Percentiles rank a stretch among this genome's conserved stretches.
These are phyloP conservation scores for Rhincodon typus DNA, from an alignment of 2,797 vertebrate genomes.

Conservation along the genomic window DNA sequence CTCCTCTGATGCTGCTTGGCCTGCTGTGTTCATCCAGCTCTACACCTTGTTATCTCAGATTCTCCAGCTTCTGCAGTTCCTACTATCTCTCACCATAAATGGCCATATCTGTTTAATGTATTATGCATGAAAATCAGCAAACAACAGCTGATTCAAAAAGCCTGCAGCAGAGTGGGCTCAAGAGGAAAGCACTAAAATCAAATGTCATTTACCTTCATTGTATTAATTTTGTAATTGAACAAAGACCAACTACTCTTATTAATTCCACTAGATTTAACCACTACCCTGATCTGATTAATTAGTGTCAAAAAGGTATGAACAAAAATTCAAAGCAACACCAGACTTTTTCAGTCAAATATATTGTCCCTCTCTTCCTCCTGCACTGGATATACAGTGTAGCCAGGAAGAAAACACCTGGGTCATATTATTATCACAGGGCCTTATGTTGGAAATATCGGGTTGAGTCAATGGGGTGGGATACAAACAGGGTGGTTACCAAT, in stretches of 20 bases:
- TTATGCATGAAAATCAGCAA: constrained; percentile 73
- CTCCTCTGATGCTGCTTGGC: no score
- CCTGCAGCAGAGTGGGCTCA: constrained; percentile 50
- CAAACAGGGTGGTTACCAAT: neutral
- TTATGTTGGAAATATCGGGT: neutral
- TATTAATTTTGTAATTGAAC: constrained; percentile 53
- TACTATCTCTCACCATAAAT: no score
- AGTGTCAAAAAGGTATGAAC: neutral
- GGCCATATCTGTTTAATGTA: constrained; percentile 87
- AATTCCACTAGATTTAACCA: constrained; percentile 7
- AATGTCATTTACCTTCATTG: constrained; percentile 64
- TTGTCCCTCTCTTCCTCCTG: neutral
- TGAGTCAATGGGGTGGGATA: neutral
- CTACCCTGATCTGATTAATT: constrained; percentile 15
- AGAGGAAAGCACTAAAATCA: constrained; percentile 64
- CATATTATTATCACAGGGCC: neutral
- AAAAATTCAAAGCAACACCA: constrained; percentile 13
- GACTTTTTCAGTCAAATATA: neutral
- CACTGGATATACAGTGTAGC: neutral
- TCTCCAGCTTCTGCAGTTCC: no score
- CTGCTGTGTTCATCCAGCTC: no score
- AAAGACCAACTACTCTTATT: neutral
- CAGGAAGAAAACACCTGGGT: neutral
- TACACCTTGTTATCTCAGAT: no score
- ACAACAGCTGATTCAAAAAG: constrained; percentile 53